These are phyloP conservation scores for Dendrolimus houi DNA, from an alignment of 2,888 invertebrate species.

Conservation along the genomic window DNA sequence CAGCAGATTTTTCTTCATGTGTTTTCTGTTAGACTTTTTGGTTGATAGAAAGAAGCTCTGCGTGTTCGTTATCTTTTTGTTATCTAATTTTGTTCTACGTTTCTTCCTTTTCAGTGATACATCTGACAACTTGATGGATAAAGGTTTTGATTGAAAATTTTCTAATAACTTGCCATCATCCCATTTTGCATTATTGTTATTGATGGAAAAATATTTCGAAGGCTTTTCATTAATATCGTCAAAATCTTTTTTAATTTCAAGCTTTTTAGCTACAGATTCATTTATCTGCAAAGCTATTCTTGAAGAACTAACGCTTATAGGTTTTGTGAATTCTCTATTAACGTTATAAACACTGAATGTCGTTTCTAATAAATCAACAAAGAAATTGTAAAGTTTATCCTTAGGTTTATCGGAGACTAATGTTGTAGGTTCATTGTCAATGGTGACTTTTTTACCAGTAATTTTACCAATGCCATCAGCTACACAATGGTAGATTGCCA, in stretches of 20 bases:
- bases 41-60: conserved; percentile 7
- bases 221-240: conserved; percentile 4
- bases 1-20: conserved; percentile 29
- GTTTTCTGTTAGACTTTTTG: conserved; percentile 13
- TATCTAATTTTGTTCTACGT: conserved; percentile 9
- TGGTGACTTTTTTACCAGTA: conserved; percentile 13
- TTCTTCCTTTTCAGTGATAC: conserved; percentile 4
- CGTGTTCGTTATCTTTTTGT: conserved; percentile 7
- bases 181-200: conserved; percentile 5
- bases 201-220: conserved; percentile 9
- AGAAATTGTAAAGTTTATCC: conserved; percentile 40
- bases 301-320: conserved; percentile 11
- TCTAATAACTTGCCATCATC: conserved; percentile 3
- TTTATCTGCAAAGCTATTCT: conserved; percentile 33
- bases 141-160: conserved; percentile 3
- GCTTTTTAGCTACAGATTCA: conserved; percentile 31
- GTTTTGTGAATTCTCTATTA: conserved; percentile 14
- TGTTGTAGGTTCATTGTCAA: conserved; percentile 23
- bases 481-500: conserved; percentile 9
- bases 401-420: conserved; percentile 17
- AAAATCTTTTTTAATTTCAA: conserved; percentile 8
- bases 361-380: conserved; percentile 45
- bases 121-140: not conserved
- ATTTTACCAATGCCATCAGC: conserved; percentile 10
- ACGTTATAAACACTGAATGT: conserved; percentile 38